These are phyloP conservation scores for Spinibarbus caldwelli DNA, from an alignment of 2,797 vertebrate genomes.

Conservation along the genomic window DNA sequence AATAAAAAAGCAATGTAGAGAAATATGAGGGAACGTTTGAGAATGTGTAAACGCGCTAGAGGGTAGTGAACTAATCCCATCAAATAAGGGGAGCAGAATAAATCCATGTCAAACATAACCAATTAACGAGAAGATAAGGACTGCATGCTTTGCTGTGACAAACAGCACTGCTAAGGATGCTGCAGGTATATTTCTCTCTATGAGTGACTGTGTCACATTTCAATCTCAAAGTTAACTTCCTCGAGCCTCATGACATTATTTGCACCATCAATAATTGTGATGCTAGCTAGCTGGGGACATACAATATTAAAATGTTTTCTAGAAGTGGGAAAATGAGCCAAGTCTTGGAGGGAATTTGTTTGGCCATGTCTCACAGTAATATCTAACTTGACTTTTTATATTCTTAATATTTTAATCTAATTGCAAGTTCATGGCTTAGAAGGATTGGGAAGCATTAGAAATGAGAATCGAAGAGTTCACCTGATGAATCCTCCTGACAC, in stretches of 20 bases:
- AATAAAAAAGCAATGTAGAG: not conserved
- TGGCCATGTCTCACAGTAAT: not conserved
- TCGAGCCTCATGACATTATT: constrained; percentile 25
- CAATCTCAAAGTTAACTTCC: constrained; percentile 28
- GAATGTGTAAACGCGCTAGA: constrained; percentile 58
- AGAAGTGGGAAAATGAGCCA: not conserved
- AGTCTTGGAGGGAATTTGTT: not conserved
- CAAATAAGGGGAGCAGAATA: constrained; percentile 66
- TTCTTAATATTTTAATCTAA: constrained; percentile 1
- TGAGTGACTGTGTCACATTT: not conserved
- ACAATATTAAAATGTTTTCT: constrained; percentile 28
- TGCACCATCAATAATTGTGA: constrained; percentile 47
- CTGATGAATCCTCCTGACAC: not conserved
- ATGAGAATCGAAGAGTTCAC: not conserved
- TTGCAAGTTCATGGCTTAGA: not conserved
- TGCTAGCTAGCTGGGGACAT: constrained; percentile 21
- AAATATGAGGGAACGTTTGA: not conserved
- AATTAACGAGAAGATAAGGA: constrained; percentile 62
- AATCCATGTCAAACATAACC: constrained; percentile 69
- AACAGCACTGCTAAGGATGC: constrained; percentile 53
- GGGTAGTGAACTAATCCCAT: constrained; percentile 71
- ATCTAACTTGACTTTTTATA: not conserved
- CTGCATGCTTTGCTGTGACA: constrained; percentile 55
- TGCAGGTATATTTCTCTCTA: constrained; percentile 34
- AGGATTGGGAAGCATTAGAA: not conserved